Evolutionary conservation across 2,113 vertebrate genomes (phyloP).

Genomic region (Setophaga coronata): DNA sequence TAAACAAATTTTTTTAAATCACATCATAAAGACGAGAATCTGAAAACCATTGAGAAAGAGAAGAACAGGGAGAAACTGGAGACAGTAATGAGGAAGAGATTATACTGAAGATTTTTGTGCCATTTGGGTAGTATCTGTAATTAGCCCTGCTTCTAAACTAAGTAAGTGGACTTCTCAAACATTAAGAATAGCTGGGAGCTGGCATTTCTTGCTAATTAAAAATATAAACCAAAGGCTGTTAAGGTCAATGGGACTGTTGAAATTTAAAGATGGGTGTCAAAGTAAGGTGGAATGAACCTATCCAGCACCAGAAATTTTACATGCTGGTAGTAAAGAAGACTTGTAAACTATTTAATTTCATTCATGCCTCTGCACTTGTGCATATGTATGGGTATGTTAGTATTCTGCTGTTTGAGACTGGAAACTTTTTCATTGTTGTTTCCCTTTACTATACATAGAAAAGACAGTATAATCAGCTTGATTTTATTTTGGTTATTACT

Average conservation of each 20-base stretch:
- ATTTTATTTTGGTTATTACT: neutral
- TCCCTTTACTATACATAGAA: neutral
- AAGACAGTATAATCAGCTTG: neutral
- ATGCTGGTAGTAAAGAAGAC: neutral
- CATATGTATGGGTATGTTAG: neutral
- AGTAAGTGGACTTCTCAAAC: neutral
- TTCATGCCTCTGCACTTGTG: neutral
- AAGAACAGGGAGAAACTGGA: constrained; percentile 23
- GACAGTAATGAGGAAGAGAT: constrained; percentile 42
- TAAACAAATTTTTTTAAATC: constrained; percentile 61
- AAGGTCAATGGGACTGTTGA: constrained; percentile 14
- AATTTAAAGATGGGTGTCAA: neutral
- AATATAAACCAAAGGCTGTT: constrained; percentile 1
- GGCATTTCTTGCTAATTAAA: constrained; percentile 34
- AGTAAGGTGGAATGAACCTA: neutral
- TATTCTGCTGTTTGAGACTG: constrained; percentile 1
- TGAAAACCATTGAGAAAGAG: constrained; percentile 22
- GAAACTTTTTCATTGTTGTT: neutral
- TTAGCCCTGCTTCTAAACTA: constrained; percentile 30
- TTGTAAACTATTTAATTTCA: constrained; percentile 15
- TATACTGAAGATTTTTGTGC: constrained; percentile 3
- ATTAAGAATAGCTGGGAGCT: constrained; percentile 29
- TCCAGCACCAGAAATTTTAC: neutral
- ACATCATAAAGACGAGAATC: constrained; percentile 14
- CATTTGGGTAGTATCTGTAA: constrained; percentile 41